Evolutionary conservation across 2,888 invertebrate species (phyloP).

Genomic region (Agriopis marginaria): DNA sequence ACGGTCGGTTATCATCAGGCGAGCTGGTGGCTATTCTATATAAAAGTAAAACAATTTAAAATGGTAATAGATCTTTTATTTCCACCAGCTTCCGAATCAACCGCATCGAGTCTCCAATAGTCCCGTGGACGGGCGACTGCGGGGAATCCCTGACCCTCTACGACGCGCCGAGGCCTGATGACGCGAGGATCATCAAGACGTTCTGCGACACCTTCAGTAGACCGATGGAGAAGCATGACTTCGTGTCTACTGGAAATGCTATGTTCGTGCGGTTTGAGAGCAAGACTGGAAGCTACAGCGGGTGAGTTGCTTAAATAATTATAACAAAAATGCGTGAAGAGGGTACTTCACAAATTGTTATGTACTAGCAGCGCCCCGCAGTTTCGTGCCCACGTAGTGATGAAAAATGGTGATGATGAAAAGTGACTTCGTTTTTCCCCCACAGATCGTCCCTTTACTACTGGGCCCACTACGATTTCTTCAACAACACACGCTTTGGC

Average conservation of each 20-base stretch:
- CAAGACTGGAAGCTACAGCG: slow-evolving; percentile 96
- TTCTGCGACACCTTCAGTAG: slow-evolving; percentile 97
- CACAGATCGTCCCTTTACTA: slow-evolving; percentile 94
- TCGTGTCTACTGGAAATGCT: slow-evolving; percentile 95
- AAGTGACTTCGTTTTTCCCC: slow-evolving; percentile 17
- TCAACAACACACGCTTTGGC: slow-evolving; percentile 95
- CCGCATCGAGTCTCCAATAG: slow-evolving; percentile 95
- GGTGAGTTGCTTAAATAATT: slow-evolving; percentile 75
- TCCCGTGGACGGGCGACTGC: slow-evolving; percentile 94
- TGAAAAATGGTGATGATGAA: too few species aligned
- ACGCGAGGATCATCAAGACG: slow-evolving; percentile 96
- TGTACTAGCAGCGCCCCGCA: too few species aligned
- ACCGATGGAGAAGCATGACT: slow-evolving; percentile 97
- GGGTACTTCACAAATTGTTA: too few species aligned
- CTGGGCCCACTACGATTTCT: slow-evolving; percentile 98
- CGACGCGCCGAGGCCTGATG: slow-evolving; percentile 95
- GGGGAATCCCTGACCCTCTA: slow-evolving; percentile 96
- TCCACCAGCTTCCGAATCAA: slow-evolving; percentile 92
- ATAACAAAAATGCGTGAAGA: too few species aligned
- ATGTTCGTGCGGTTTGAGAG: slow-evolving; percentile 96
- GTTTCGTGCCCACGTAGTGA: too few species aligned
- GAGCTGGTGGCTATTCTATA: too few species aligned
- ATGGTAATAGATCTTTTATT: neutral
- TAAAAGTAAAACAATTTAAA: too few species aligned
- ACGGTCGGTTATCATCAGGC: too few species aligned